Evolutionary conservation across 2,888 invertebrate species (phyloP), one percentile per base, ranked within the genome.

Genomic region (Aricia artaxerxes): DNA sequence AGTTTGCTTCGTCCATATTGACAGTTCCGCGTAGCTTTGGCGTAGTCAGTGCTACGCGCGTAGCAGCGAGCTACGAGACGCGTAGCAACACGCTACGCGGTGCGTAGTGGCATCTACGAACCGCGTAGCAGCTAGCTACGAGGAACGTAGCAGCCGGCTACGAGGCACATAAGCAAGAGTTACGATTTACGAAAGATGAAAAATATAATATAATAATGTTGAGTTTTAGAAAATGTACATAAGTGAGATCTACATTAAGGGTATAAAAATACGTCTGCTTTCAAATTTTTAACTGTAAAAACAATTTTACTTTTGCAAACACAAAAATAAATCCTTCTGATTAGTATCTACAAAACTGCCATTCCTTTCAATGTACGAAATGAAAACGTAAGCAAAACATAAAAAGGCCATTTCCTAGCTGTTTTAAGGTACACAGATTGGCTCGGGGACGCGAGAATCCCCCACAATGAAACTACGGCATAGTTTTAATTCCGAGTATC

Each of bases 361-460:
- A 69, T 69, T 69, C 35, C 35, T 69, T 69, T 69, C 69, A 69
- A 69, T 13, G 69, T 38, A 38, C 69, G 35, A 38, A 69, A 69
- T 69, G 35, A 69, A 69, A 69, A 69, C 13, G 35, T 69, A 5
- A 69, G 69, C 69, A 38, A 69, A 69, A 69, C 69, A 69, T 35
- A 69, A 69, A 69, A 69, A 69, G 13, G 69, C 35, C 13, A 69
- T 69, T 69, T 69, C 35, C 69, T 69, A 69, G 69, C 69, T 35
- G 35, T 69, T 69, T 69, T 69, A 69, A 69, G 69, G 38, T 69
- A 69, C 69, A 69, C 5, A 69, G 35, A 69, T 69, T 69, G 69
- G 69, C 69, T 69, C 69, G 69, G 69, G 69, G 69, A 69, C 69
- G 69, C 35, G 35, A 69, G 69, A 69, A 69, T 69, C 69, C 69